These are phyloP conservation scores for Capitulum mitella DNA, from an alignment of 2,888 invertebrate species.

Conservation along the genomic window DNA sequence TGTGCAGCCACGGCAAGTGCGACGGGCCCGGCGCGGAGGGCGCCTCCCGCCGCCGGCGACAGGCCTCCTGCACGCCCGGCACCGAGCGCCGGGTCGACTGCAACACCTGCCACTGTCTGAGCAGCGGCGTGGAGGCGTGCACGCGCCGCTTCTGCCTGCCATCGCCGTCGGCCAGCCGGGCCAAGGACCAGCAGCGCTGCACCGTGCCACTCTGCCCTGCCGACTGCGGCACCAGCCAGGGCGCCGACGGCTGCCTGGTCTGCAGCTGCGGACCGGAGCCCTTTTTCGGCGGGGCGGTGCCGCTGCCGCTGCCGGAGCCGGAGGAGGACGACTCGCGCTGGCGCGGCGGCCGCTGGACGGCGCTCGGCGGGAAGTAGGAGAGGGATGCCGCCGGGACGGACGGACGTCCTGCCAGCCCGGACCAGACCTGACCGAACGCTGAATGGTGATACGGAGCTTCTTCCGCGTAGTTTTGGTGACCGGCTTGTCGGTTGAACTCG, in stretches of 20 bases:
- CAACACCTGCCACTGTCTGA: background rate
- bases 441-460: too few species aligned
- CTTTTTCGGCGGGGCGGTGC: background rate
- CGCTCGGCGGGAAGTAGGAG: too few species aligned
- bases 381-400: too few species aligned
- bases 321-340: too few species aligned
- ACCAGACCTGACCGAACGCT: too few species aligned
- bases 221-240: background rate
- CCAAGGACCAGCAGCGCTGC: too few species aligned
- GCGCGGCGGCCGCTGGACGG: too few species aligned
- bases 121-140: background rate
- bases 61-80: slow-evolving; percentile 21
- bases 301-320: too few species aligned
- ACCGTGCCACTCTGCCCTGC: background rate
- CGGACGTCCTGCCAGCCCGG: too few species aligned
- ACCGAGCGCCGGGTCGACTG: background rate
- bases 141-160: background rate
- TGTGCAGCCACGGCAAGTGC: background rate
- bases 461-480: too few species aligned
- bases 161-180: background rate
- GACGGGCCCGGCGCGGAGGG: background rate
- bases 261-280: background rate
- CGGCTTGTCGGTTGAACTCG: too few species aligned
- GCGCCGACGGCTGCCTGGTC: background rate
- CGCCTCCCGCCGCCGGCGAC: background rate